These are phyloP conservation scores for Pentamera pediparva DNA, from an alignment of 53 echinoderm and acorn worm genomes.

Conservation along the genomic window DNA sequence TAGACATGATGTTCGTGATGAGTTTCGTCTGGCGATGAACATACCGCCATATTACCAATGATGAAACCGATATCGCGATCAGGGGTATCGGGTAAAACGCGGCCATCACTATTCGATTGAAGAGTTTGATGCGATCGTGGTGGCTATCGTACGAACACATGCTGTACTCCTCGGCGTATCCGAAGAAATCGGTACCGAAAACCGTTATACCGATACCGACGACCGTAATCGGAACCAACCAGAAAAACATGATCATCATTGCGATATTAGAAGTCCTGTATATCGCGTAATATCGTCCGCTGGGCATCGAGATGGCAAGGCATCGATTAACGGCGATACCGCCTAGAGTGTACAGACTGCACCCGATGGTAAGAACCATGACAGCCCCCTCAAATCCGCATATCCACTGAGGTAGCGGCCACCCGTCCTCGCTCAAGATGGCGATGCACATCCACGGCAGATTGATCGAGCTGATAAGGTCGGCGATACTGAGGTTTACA, in stretches of 20 bases:
- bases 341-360: slow-evolving; percentile 77
- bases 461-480: slow-evolving; percentile 28
- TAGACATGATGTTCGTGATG: slow-evolving; percentile 36
- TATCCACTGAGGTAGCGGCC: slow-evolving; percentile 59
- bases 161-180: slow-evolving; percentile 62
- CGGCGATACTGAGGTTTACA: slow-evolving; percentile 45
- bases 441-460: slow-evolving; percentile 35
- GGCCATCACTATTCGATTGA: slow-evolving; percentile 53
- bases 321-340: slow-evolving; percentile 77
- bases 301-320: slow-evolving; percentile 58
- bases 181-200: slow-evolving; percentile 52
- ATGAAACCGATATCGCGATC: slow-evolving; percentile 11
- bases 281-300: slow-evolving; percentile 47
- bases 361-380: slow-evolving; percentile 60
- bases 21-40: slow-evolving; percentile 53
- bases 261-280: slow-evolving; percentile 50
- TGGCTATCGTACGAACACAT: slow-evolving; percentile 75
- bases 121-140: slow-evolving; percentile 52
- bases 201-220: slow-evolving; percentile 46
- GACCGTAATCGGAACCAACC: slow-evolving; percentile 59
- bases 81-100: slow-evolving; percentile 67
- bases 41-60: slow-evolving; percentile 61
- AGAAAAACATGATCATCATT: slow-evolving; percentile 41
- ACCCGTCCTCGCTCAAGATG: slow-evolving; percentile 32
- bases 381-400: slow-evolving; percentile 55